Evolutionary conservation across 2,797 vertebrate species (phyloP).

Genomic region (Cirrhinus mrigala): DNA sequence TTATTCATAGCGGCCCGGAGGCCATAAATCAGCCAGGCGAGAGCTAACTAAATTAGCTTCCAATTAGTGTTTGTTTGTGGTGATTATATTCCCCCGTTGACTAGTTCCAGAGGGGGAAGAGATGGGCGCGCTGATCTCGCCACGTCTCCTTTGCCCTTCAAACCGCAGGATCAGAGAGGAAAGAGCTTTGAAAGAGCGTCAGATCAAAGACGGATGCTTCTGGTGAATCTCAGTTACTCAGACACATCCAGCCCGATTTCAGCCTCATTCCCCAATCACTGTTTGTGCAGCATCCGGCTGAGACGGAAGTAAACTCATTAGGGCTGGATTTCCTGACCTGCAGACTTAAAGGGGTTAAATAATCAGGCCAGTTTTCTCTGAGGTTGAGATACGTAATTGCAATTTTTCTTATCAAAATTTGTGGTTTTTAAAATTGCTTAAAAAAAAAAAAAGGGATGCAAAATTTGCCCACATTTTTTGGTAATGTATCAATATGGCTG

Average conservation of each 20-base stretch:
- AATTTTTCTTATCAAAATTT: too few species aligned
- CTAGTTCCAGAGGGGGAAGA: constrained; percentile 20
- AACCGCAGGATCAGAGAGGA: constrained; percentile 38
- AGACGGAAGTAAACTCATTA: background rate
- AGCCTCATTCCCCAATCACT: constrained; percentile 10
- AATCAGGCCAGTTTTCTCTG: background rate
- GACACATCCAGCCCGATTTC: background rate
- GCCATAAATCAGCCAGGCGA: constrained; percentile 93
- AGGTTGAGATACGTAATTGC: background rate
- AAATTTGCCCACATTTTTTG: background rate
- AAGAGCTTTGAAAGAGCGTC: background rate
- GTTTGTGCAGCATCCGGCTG: constrained; percentile 40
- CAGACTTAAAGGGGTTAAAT: background rate
- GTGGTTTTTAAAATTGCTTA: too few species aligned
- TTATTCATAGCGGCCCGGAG: constrained; percentile 92
- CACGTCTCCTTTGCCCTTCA: constrained; percentile 47
- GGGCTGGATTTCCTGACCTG: constrained; percentile 9
- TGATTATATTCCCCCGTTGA: constrained; percentile 70
- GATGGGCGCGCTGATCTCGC: background rate
- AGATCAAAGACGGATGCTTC: constrained; percentile 21
- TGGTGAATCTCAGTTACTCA: constrained; percentile 23
- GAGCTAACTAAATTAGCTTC: constrained; percentile 92
- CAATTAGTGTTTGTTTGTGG: constrained; percentile 96
- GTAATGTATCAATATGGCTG: too few species aligned
- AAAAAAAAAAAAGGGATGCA: background rate